A percentile compares a stretch with the other conserved stretches of the same genome.
Conservation (phyloP, 2,113 vertebrate genomes). For the Zosterops pallidus region DNA sequence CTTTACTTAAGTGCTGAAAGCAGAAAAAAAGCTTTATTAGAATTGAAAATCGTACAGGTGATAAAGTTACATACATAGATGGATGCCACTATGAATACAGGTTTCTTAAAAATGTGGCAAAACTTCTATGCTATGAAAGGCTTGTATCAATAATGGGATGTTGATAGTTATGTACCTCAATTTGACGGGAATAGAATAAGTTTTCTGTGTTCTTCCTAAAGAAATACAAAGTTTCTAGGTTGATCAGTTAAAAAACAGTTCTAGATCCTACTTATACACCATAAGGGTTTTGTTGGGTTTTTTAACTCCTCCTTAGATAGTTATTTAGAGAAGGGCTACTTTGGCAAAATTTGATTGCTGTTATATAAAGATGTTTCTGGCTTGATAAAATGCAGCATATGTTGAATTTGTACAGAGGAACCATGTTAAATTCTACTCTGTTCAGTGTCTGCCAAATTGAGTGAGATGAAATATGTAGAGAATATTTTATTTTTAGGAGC, state of each 20-base stretch:
- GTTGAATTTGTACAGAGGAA: neutral
- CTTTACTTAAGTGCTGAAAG: neutral
- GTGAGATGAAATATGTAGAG: neutral
- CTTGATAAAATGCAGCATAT: neutral
- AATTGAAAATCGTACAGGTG: neutral
- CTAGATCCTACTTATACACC: neutral
- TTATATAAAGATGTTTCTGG: conserved; percentile 24
- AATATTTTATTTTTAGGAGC: neutral
- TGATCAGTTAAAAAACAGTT: neutral
- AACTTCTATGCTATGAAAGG: accelerated
- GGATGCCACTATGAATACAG: neutral
- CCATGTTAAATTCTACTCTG: neutral
- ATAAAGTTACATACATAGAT: neutral
- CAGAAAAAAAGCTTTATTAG: neutral
- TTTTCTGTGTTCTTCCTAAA: neutral
- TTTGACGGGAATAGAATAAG: neutral
- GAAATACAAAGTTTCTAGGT: neutral
- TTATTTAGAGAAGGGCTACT: neutral
- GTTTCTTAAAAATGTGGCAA: neutral
- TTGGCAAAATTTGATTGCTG: neutral
- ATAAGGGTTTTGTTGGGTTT: neutral
- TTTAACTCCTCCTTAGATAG: neutral
- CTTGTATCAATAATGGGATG: neutral
- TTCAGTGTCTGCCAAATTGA: conserved; percentile 21
- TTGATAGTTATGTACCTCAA: neutral